Conservation (phyloP, 2,888 invertebrate genomes). For the Hirtodrosophila alboralis region DNA sequence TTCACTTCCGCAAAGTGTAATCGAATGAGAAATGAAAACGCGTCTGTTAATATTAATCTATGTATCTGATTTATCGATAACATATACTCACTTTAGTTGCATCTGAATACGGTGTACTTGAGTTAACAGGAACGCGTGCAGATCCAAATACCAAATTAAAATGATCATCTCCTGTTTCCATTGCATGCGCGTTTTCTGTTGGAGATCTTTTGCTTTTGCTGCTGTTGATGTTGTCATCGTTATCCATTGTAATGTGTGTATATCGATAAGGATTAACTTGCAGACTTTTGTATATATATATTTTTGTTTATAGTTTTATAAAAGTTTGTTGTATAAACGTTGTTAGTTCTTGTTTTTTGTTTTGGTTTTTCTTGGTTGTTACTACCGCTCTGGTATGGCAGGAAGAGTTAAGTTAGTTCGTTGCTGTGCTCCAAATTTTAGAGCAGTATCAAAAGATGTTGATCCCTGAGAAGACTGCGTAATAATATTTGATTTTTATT, state of each 20-base stretch:
- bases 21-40: background rate
- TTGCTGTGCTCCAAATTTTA: conserved; percentile 28
- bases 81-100: conserved; percentile 94
- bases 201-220: conserved; percentile 59
- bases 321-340: conserved; percentile 17
- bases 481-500: conserved; percentile 62
- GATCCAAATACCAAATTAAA: conserved; percentile 91
- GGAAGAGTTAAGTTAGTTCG: conserved; percentile 21
- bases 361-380: background rate
- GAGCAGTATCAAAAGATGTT: conserved; percentile 46
- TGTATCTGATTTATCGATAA: no score
- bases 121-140: conserved; percentile 94
- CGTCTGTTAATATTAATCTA: no score
- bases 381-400: conserved; percentile 31
- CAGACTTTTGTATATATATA: conserved; percentile 5
- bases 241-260: conserved; percentile 42
- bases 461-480: conserved; percentile 78
- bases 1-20: background rate
- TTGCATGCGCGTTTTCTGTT: conserved; percentile 33
- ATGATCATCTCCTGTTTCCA: conserved; percentile 34
- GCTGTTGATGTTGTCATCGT: conserved; percentile 41
- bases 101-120: conserved; percentile 98
- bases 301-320: conserved; percentile 27
- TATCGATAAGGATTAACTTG: conserved; percentile 41
- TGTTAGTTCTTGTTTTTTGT: conserved; percentile 13